A percentile compares a stretch with the other conserved stretches of the same genome.
phyloP scores from a whole-genome alignment of 2,797 vertebrate genomes.

The Setipinna tenuifilis region DNA sequence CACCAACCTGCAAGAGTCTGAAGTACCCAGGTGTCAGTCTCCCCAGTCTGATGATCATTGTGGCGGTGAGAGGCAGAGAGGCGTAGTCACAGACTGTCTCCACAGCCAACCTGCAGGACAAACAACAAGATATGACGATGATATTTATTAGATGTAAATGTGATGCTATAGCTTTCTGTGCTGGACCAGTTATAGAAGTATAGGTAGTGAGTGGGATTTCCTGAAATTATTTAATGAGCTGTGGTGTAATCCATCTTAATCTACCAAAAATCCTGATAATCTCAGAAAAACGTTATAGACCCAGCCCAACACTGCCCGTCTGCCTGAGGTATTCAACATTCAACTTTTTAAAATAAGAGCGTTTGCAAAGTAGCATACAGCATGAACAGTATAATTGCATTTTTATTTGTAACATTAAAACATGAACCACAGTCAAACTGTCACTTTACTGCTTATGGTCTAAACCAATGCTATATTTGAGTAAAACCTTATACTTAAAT shows the following conservation, averaged over 20 bases:
- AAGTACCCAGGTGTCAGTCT: conserved; percentile 87
- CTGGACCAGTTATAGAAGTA: not conserved
- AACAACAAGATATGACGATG: conserved; percentile 16
- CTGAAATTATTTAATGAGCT: not conserved
- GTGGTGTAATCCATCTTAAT: not conserved
- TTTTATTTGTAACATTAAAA: not conserved
- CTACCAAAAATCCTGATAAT: not conserved
- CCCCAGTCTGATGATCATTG: conserved; percentile 80
- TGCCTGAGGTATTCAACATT: not conserved
- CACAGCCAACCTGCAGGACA: conserved; percentile 40
- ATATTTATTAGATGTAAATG: not conserved
- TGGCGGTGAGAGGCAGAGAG: conserved; percentile 30
- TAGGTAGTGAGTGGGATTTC: not conserved
- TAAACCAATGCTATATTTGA: too few relatives aligned
- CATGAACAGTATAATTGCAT: not conserved
- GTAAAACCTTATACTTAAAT: too few relatives aligned
- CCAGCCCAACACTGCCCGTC: not conserved
- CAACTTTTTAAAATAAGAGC: not conserved
- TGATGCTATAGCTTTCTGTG: not conserved
- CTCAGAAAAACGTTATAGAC: not conserved
- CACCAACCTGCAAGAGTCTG: conserved; percentile 83
- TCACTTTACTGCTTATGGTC: not conserved
- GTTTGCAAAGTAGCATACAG: not conserved
- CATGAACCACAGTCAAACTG: too few relatives aligned
- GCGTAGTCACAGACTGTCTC: not conserved